A percentile compares a stretch with the other conserved stretches of the same genome.
Conservation (phyloP, 2,888 invertebrate species). For the Meta bourneti region DNA sequence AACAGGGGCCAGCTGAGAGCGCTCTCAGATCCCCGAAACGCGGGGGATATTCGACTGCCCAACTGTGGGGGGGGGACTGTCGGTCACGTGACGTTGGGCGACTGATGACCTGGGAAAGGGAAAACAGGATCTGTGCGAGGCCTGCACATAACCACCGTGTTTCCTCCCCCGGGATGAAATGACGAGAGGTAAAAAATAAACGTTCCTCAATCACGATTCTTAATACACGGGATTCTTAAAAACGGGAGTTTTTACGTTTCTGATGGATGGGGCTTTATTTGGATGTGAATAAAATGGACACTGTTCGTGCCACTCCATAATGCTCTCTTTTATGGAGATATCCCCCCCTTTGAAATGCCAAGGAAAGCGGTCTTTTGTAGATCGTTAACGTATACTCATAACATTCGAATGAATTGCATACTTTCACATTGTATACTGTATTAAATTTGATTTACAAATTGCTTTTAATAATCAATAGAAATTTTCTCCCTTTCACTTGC, state of each 20-base stretch:
- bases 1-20: constrained; percentile 73
- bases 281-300: constrained; percentile 66
- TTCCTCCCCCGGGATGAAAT: constrained; percentile 19
- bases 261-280: constrained; percentile 71
- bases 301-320: constrained; percentile 65
- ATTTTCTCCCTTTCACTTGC: no score
- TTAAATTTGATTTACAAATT: no score
- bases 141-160: not conserved
- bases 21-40: constrained; percentile 65
- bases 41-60: constrained; percentile 54
- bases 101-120: constrained; percentile 68
- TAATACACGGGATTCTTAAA: constrained; percentile 67
- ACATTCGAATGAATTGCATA: no score
- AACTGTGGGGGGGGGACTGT: constrained; percentile 44
- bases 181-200: constrained; percentile 65
- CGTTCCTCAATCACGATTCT: constrained; percentile 71
- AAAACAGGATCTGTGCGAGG: not conserved
- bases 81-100: constrained; percentile 69
- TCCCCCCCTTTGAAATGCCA: no score
- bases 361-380: no score
- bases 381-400: no score
- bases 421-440: no score
- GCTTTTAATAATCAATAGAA: no score
- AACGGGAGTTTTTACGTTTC: constrained; percentile 17
- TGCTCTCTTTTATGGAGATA: not conserved